Percentiles rank a stretch among this genome's conserved stretches.
Evolutionary conservation across 2,888 invertebrate genomes (phyloP).

Genomic region (Balanococcus diminutus): DNA sequence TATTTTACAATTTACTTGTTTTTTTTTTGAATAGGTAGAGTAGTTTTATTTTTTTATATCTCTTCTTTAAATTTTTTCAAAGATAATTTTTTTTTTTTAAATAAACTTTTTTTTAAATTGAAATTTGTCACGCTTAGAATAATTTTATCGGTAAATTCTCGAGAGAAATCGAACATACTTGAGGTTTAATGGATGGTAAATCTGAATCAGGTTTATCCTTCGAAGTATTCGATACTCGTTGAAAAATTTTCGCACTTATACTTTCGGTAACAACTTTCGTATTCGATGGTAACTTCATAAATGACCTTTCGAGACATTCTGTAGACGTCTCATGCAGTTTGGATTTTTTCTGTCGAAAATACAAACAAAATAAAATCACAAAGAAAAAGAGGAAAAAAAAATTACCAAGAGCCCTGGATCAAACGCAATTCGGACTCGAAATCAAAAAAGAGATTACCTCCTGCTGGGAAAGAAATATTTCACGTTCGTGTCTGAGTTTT

Average conservation of each 20-base stretch:
- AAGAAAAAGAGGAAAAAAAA: background rate
- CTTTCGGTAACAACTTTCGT: slow-evolving; percentile 8
- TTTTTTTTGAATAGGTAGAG: no score
- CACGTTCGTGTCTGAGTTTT: slow-evolving; percentile 78
- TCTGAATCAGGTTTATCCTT: background rate
- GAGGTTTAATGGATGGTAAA: background rate
- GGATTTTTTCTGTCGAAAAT: background rate
- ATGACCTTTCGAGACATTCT: background rate
- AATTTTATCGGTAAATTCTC: no score
- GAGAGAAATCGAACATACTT: background rate
- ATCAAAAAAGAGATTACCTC: slow-evolving; percentile 46
- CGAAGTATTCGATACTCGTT: background rate
- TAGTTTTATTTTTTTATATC: no score
- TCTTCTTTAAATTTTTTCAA: no score
- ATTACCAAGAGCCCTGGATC: no score
- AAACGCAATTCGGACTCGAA: background rate
- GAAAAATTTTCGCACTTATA: background rate
- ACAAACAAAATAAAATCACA: background rate
- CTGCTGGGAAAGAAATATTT: slow-evolving; percentile 69
- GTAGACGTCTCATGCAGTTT: background rate
- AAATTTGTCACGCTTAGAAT: no score
- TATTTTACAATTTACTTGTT: no score
- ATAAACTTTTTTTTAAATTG: no score
- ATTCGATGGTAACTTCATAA: background rate
- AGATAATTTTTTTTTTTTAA: no score